phyloP scores from a whole-genome alignment of 2,113 vertebrate genomes.

The Anthoscopus minutus region DNA sequence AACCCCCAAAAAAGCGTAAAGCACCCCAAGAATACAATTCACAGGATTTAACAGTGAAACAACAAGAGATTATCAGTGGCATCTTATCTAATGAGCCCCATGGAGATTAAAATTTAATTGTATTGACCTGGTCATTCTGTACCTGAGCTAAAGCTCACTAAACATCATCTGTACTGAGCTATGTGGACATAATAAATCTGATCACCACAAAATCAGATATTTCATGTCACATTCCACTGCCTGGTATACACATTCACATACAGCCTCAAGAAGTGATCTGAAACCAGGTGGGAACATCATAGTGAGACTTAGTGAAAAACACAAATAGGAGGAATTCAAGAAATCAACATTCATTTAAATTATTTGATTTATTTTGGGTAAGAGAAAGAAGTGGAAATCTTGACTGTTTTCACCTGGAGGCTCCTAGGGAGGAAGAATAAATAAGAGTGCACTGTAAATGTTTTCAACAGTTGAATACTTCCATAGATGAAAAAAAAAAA shows the following conservation, averaged over 20 bases:
- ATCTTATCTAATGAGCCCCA: not conserved
- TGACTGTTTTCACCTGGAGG: not conserved
- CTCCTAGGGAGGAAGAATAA: not conserved
- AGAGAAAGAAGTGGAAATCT: not conserved
- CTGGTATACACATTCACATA: not conserved
- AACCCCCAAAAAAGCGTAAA: too few relatives aligned
- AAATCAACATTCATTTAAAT: not conserved
- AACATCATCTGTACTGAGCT: not conserved
- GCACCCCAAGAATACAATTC: too few relatives aligned
- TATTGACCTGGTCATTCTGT: not conserved
- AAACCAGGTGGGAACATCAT: not conserved
- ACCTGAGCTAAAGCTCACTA: not conserved
- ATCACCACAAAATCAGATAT: not conserved
- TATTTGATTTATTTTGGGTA: not conserved
- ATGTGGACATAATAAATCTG: not conserved
- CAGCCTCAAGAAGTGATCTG: not conserved
- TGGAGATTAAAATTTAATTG: not conserved
- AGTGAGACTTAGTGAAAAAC: not conserved
- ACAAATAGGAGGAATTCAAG: not conserved
- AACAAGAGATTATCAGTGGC: not conserved
- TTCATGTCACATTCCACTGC: not conserved
- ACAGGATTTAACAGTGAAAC: not conserved
- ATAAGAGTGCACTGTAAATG: not conserved
- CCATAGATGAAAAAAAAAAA: not conserved
- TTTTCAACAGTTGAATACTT: not conserved